These are phyloP conservation scores for Clarias laeviceps DNA, from an alignment of 2,797 vertebrate genomes.

Conservation along the genomic window DNA sequence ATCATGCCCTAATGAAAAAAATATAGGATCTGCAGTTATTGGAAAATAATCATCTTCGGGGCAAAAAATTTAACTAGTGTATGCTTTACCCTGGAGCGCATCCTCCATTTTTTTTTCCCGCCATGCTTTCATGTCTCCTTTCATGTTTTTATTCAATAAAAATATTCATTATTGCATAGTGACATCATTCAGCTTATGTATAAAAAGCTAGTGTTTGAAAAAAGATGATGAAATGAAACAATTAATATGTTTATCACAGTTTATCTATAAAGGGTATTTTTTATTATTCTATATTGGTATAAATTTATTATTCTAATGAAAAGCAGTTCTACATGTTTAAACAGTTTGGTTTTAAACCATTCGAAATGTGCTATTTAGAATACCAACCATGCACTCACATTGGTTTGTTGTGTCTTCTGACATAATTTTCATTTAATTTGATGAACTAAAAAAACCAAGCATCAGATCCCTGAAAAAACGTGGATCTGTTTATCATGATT, in stretches of 20 bases:
- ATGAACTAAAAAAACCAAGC: background rate
- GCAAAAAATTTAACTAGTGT: background rate
- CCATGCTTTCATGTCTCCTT: background rate
- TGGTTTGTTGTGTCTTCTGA: background rate
- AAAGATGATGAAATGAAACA: background rate
- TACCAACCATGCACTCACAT: background rate
- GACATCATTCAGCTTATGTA: background rate
- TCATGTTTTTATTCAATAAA: background rate
- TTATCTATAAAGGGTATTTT: background rate
- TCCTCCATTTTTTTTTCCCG: background rate
- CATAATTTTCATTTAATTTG: background rate
- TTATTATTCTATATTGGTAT: no score
- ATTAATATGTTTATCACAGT: background rate
- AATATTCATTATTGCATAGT: background rate
- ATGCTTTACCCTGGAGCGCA: background rate
- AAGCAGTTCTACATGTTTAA: background rate
- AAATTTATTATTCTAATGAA: background rate
- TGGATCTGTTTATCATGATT: background rate
- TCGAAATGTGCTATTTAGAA: background rate
- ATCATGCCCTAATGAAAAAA: no score
- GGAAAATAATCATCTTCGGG: background rate
- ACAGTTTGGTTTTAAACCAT: background rate
- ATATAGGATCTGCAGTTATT: background rate
- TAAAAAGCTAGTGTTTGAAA: background rate
- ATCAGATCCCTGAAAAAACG: background rate